phyloP scores from a whole-genome alignment of 2,888 invertebrate genomes.

The Leptopterna dolabrata region DNA sequence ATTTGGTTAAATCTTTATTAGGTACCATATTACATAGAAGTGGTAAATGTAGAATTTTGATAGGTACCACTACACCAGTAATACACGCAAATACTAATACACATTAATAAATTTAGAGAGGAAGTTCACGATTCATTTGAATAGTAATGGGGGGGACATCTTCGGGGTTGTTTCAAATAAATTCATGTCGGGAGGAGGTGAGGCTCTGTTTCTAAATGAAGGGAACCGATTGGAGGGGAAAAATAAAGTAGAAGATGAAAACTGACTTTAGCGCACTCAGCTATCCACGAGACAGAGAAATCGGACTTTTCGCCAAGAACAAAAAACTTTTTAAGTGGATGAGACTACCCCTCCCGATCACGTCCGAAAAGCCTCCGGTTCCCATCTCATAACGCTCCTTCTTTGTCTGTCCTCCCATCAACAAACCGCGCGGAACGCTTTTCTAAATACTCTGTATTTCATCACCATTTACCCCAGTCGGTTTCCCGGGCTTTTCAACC shows the following conservation, averaged over 20 bases:
- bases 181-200: neutral
- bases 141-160: neutral
- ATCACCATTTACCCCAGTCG: slow-evolving; percentile 28
- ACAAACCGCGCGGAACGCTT: neutral
- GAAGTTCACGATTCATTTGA: neutral
- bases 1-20: no score
- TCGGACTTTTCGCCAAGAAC: slow-evolving; percentile 9
- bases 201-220: neutral
- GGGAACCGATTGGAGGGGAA: neutral
- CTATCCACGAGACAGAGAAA: neutral
- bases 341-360: neutral
- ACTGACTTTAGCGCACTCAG: neutral
- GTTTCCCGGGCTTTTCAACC: slow-evolving; percentile 10
- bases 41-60: no score
- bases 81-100: no score
- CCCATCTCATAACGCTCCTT: neutral
- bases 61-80: no score
- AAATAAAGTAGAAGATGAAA: no score
- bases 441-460: slow-evolving; percentile 26
- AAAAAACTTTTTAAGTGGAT: slow-evolving; percentile 9
- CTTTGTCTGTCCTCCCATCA: neutral
- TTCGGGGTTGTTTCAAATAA: neutral
- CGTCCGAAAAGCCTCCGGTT: neutral
- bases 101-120: no score
- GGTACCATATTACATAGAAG: no score